Evolutionary conservation across 2,888 invertebrate species (phyloP).

Genomic region (Leucozona laternaria): DNA sequence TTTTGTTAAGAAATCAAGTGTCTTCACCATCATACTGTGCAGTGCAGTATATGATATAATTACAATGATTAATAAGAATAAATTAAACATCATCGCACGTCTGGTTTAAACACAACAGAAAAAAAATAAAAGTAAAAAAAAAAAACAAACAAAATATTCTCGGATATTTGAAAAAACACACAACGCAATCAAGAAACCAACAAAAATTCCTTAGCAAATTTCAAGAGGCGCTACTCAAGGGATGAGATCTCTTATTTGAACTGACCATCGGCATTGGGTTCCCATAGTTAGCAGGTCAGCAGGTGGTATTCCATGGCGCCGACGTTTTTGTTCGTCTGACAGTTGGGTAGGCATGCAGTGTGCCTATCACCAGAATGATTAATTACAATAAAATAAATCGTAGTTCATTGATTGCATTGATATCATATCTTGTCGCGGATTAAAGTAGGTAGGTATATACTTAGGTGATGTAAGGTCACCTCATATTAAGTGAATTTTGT

Average conservation of each 20-base stretch:
- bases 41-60: constrained; percentile 22
- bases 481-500: not conserved
- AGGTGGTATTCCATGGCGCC: constrained; percentile 73
- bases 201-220: constrained; percentile 53
- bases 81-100: constrained; percentile 40
- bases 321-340: constrained; percentile 69
- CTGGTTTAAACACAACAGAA: not conserved
- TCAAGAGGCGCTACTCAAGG: constrained; percentile 54
- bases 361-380: constrained; percentile 67
- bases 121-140: constrained; percentile 5
- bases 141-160: constrained; percentile 62
- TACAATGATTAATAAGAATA: constrained; percentile 60
- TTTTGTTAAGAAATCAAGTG: constrained; percentile 14
- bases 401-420: constrained; percentile 47
- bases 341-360: constrained; percentile 59
- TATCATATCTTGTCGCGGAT: constrained; percentile 30
- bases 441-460: not conserved
- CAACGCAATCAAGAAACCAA: constrained; percentile 45
- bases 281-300: constrained; percentile 74
- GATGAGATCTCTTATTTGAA: constrained; percentile 61
- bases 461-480: not conserved
- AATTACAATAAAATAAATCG: constrained; percentile 64
- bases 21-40: not conserved
- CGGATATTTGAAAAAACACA: constrained; percentile 35
- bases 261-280: constrained; percentile 52